phyloP scores from a whole-genome alignment of 1,140 invertebrate species.

The Philopotamus ludificatus region DNA sequence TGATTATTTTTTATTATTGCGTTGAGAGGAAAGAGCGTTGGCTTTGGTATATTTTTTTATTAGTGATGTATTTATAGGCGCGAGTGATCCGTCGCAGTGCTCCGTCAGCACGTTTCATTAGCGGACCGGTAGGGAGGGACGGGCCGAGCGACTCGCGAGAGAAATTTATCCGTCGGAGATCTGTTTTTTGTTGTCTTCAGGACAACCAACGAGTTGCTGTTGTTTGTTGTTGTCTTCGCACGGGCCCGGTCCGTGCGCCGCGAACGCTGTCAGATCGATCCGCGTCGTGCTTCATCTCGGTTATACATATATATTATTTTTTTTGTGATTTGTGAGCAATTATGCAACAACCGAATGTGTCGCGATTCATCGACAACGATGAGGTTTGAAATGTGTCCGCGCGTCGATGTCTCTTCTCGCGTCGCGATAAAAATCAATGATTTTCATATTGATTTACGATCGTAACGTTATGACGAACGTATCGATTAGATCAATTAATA shows the following conservation, averaged over 20 bases:
- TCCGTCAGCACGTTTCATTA: constrained; percentile 22
- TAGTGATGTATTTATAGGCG: too few relatives aligned
- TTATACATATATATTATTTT: too few relatives aligned
- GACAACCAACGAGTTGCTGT: constrained; percentile 12
- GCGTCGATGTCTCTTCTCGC: constrained; percentile 31
- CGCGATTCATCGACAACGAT: not conserved
- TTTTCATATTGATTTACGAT: not conserved
- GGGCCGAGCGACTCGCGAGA: constrained; percentile 11
- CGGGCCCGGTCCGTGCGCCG: not conserved
- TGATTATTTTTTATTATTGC: too few relatives aligned
- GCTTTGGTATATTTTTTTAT: too few relatives aligned
- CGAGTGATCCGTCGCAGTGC: constrained; percentile 15
- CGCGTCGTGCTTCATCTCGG: not conserved
- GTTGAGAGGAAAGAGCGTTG: too few relatives aligned
- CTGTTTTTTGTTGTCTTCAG: constrained; percentile 19
- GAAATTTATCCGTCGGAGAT: constrained; percentile 18
- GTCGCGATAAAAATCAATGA: not conserved
- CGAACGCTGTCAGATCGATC: not conserved
- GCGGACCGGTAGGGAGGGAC: constrained; percentile 16
- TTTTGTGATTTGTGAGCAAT: too few relatives aligned
- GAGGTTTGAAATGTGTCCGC: constrained; percentile 23
- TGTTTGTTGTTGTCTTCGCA: constrained; percentile 23
- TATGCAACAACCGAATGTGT: not conserved
- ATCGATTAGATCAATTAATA: not conserved
- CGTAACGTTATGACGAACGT: not conserved